Conservation (phyloP, 2,888 invertebrate species). For the Cyclophora albipunctata region DNA sequence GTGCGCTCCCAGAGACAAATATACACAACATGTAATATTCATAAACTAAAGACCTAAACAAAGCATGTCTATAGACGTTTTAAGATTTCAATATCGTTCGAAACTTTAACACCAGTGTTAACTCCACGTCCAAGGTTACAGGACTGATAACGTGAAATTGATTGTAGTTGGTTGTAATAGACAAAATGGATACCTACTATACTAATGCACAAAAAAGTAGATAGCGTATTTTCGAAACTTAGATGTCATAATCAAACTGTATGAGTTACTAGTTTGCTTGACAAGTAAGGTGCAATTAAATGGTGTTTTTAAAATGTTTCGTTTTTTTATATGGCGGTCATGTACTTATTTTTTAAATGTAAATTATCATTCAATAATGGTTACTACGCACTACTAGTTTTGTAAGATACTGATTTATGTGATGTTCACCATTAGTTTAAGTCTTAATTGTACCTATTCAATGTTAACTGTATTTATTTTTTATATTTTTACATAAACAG, state of each 20-base stretch:
- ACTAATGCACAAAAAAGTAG: too few relatives aligned
- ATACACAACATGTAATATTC: not conserved
- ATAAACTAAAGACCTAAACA: not conserved
- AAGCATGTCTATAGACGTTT: constrained; percentile 9
- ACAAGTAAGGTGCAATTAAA: too few relatives aligned
- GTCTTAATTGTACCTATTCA: not conserved
- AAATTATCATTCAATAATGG: constrained; percentile 1
- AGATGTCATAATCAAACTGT: too few relatives aligned
- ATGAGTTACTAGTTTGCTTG: too few relatives aligned
- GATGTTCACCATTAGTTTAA: constrained; percentile 60
- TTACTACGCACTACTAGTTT: constrained; percentile 1
- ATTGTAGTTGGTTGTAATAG: too few relatives aligned
- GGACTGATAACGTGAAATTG: too few relatives aligned
- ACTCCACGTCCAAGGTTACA: too few relatives aligned
- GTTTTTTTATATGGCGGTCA: too few relatives aligned
- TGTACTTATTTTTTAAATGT: not conserved
- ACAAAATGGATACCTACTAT: too few relatives aligned
- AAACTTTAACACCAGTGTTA: too few relatives aligned
- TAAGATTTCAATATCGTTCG: not conserved
- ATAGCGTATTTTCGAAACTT: too few relatives aligned
- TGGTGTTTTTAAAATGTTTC: too few relatives aligned
- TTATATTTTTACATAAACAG: constrained; percentile 5
- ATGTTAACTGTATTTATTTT: constrained; percentile 1
- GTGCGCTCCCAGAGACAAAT: constrained; percentile 17
- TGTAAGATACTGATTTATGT: constrained; percentile 21